phyloP scores from a whole-genome alignment of 2,113 vertebrate species.

The Macrotis lagotis region DNA sequence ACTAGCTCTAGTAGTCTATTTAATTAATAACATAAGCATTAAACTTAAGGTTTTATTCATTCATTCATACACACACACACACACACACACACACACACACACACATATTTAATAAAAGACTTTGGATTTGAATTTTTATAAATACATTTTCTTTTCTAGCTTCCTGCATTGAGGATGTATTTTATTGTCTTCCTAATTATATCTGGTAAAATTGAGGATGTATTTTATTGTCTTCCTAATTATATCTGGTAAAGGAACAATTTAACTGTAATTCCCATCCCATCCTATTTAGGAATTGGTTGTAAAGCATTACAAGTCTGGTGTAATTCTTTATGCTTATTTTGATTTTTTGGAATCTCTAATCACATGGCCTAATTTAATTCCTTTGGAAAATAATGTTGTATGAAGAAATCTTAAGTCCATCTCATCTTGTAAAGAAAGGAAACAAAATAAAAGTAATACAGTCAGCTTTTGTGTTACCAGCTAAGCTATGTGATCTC shows the following conservation, averaged over 20 bases:
- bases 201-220: background rate
- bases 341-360: conserved; percentile 7
- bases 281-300: background rate
- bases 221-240: conserved; percentile 3
- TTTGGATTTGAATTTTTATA: background rate
- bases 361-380: conserved; percentile 5
- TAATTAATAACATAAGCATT: background rate
- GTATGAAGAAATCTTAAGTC: conserved; percentile 20
- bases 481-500: background rate
- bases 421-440: conserved; percentile 32
- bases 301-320: background rate
- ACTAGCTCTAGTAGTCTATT: background rate
- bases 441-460: background rate
- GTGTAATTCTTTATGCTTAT: background rate
- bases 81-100: too few species aligned
- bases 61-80: too few species aligned
- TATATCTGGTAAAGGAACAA: background rate
- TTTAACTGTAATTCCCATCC: conserved; percentile 6
- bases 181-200: conserved; percentile 10
- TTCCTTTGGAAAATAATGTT: background rate
- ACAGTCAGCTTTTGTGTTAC: background rate
- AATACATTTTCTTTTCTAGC: conserved; percentile 20
- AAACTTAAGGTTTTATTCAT: background rate
- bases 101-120: too few species aligned
- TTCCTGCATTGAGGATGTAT: background rate